phyloP scores from a whole-genome alignment of 1,140 invertebrate species.

The Dreissena rostriformis region DNA sequence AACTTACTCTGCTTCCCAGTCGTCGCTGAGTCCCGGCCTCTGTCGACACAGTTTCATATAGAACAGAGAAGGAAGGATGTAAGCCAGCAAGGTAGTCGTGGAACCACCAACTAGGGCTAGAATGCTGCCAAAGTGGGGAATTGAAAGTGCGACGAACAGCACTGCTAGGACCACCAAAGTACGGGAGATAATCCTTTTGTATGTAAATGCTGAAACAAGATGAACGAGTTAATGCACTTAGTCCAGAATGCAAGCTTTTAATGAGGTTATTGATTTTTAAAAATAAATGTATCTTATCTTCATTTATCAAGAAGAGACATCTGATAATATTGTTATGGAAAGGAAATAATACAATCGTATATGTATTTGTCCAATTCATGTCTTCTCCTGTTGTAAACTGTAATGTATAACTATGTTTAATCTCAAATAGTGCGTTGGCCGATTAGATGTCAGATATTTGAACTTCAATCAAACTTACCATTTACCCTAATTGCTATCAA shows the following conservation, averaged over 20 bases:
- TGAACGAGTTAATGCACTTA: conserved; percentile 1
- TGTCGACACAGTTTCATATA: conserved; percentile 85
- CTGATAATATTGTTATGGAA: not conserved
- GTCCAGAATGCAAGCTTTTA: no score
- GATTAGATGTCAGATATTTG: no score
- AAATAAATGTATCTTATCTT: not conserved
- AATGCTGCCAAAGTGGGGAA: conserved; percentile 93
- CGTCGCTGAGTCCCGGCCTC: conserved; percentile 33
- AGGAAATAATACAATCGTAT: no score
- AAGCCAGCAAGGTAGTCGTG: conserved; percentile 91
- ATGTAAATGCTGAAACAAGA: conserved; percentile 88
- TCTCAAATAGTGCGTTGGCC: no score
- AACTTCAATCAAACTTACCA: no score
- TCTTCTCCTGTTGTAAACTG: no score
- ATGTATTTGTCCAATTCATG: no score
- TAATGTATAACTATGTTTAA: no score
- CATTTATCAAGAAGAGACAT: not conserved
- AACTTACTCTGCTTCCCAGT: conserved; percentile 59
- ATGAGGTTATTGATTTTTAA: no score
- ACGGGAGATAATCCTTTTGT: conserved; percentile 89
- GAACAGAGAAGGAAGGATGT: conserved; percentile 92
- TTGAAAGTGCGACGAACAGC: conserved; percentile 90
- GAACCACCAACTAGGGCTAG: conserved; percentile 93
- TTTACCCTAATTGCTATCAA: no score
- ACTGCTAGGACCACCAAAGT: conserved; percentile 87